These are phyloP conservation scores for Steinernema khuongi DNA, from an alignment of 1,140 invertebrate genomes.

Conservation along the genomic window DNA sequence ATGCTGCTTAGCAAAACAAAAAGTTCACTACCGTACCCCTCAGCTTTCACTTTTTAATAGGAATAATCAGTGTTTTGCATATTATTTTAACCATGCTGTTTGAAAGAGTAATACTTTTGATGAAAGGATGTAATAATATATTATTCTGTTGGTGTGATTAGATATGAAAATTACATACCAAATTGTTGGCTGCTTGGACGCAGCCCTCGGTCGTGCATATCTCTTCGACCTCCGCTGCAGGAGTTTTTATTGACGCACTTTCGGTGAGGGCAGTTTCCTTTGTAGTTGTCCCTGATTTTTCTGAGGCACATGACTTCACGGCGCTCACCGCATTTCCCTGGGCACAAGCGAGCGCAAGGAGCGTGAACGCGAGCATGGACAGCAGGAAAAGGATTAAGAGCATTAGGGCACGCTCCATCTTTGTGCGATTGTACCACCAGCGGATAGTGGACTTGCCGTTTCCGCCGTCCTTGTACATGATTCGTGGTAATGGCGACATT, in stretches of 20 bases:
- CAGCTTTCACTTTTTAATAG: too few species aligned
- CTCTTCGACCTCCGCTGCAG: background rate
- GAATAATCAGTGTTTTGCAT: too few species aligned
- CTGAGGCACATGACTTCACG: background rate
- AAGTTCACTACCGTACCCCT: too few species aligned
- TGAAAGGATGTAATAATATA: background rate
- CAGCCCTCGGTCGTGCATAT: slow-evolving; percentile 36
- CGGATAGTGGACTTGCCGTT: slow-evolving; percentile 23
- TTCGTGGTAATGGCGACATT: background rate
- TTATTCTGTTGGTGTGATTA: background rate
- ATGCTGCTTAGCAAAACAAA: too few species aligned
- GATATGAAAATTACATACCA: slow-evolving; percentile 24
- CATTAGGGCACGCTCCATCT: slow-evolving; percentile 30
- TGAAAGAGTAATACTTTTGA: too few species aligned
- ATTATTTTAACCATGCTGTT: too few species aligned
- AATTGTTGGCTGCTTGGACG: slow-evolving; percentile 35
- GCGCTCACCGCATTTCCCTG: background rate
- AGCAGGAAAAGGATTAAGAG: slow-evolving; percentile 26
- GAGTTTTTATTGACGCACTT: background rate
- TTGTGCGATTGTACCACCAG: slow-evolving; percentile 33
- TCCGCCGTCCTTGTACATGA: background rate
- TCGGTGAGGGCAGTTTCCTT: slow-evolving; percentile 4
- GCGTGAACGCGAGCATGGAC: slow-evolving; percentile 11
- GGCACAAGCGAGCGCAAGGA: slow-evolving; percentile 21
- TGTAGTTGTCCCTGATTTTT: background rate